phyloP scores from a whole-genome alignment of 2,113 vertebrate genomes.

The Lycocorax pyrrhopterus region DNA sequence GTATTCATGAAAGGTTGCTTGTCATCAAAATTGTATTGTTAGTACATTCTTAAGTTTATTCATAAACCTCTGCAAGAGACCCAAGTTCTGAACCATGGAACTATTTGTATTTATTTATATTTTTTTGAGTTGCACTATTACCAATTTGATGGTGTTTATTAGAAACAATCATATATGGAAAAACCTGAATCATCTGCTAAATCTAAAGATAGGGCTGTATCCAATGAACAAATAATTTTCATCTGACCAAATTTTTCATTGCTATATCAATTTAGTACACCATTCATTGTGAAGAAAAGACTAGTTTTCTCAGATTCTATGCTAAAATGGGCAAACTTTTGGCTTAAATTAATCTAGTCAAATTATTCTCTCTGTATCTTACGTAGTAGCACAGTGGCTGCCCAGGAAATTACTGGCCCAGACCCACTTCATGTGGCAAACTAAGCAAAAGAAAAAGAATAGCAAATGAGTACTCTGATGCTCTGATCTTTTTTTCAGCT shows the following conservation, averaged over 20 bases:
- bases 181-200: neutral
- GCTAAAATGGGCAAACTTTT: neutral
- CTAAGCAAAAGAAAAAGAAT: neutral
- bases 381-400: neutral
- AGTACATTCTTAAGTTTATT: neutral
- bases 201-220: neutral
- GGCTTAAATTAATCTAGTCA: neutral
- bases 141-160: neutral
- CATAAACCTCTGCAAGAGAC: neutral
- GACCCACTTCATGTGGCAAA: neutral
- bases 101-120: neutral
- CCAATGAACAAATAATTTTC: neutral
- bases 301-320: neutral
- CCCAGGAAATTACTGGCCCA: neutral
- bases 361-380: neutral
- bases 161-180: neutral
- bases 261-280: neutral
- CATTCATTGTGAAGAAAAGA: neutral
- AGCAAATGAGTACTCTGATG: neutral
- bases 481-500: neutral
- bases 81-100: neutral
- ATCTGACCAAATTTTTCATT: neutral
- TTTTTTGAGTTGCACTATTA: neutral
- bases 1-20: neutral
- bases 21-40: neutral